Evolutionary conservation across 2,797 vertebrate genomes (phyloP), one percentile per base, ranked within the genome.

Genomic region (Psittacula derbiana): DNA sequence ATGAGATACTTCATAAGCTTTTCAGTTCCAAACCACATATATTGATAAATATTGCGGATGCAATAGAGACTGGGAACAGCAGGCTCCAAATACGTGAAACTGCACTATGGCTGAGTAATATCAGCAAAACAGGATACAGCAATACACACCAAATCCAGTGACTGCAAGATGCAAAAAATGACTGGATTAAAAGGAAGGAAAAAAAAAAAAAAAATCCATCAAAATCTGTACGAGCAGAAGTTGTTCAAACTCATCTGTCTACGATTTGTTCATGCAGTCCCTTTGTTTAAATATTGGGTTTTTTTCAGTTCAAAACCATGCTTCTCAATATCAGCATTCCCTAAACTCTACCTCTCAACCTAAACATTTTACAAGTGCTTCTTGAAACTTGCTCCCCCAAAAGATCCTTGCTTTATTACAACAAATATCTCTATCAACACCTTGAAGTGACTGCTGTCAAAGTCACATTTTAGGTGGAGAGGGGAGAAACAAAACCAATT

Each of bases 1-100:
- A 98, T 97, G 97, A 97, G 97, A 98, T 72, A 98, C 97, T 97
- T 98, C 93, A 97, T 93, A 97, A 97, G 97, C 85, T 97, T 98
- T 98, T 97, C 97, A 98, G 98, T 97, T 98, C 98, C 98, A 98
- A 98, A 98, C 97, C 98, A 98, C 97, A 98, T 96, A 98, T 97
- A 98, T 49, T 97, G 98, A 98, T 98, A 97, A 98, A 98, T 98
- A 97, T 95, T 73, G 98, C 97, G 98, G 98, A 98, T 98, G 97
- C 95, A 98, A 96, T 93, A 97, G 97, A 96, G 97, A 96, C 92
- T 92, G 92, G 97, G 96, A 97, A 98, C 83, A 96, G 98, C 95
- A 96, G 98, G 93, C 97, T 98, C 97, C 97, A 96, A 95, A 97
- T 93, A 97, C 20, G 96, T 76, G 97, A 96, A 96, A 97, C 86